Evolutionary conservation across 2,797 vertebrate species (phyloP).

Genomic region (Paratrypauchen microcephalus): DNA sequence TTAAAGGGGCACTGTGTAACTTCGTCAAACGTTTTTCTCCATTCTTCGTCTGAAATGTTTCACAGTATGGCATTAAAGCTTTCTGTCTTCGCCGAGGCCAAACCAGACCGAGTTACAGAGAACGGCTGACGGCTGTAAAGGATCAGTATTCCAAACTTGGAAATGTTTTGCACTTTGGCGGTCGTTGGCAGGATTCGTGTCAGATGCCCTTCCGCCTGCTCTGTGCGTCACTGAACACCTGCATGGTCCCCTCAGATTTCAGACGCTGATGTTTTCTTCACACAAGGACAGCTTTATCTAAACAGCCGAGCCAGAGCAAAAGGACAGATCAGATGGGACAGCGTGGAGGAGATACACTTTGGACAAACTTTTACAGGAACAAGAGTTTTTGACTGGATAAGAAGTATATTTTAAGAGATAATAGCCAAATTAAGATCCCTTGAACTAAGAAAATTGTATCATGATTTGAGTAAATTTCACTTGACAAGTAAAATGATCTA

Average conservation of each 20-base stretch:
- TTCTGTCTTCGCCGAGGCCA: too few relatives aligned
- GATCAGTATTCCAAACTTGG: too few relatives aligned
- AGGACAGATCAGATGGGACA: not conserved
- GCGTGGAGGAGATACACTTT: not conserved
- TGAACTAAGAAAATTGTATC: too few relatives aligned
- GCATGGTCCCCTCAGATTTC: conserved; percentile 25
- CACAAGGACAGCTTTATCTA: conserved; percentile 16
- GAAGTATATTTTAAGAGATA: not conserved
- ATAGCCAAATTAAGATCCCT: too few relatives aligned
- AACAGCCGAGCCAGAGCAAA: conserved; percentile 1
- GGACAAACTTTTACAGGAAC: not conserved
- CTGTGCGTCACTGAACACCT: conserved; percentile 30
- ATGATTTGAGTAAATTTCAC: too few relatives aligned
- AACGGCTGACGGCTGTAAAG: too few relatives aligned
- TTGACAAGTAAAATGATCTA: too few relatives aligned
- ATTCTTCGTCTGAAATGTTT: too few relatives aligned
- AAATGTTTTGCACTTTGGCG: not conserved
- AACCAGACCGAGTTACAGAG: too few relatives aligned
- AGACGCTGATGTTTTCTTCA: conserved; percentile 13
- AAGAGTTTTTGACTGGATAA: not conserved
- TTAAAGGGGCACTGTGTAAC: too few relatives aligned
- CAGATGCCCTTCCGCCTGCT: not conserved
- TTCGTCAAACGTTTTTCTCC: too few relatives aligned
- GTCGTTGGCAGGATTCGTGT: conserved; percentile 1
- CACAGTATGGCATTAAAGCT: too few relatives aligned